Evolutionary conservation across 2,797 vertebrate species (phyloP), one percentile per base, ranked within the genome.

Genomic region (Trachops cirrhosus): DNA sequence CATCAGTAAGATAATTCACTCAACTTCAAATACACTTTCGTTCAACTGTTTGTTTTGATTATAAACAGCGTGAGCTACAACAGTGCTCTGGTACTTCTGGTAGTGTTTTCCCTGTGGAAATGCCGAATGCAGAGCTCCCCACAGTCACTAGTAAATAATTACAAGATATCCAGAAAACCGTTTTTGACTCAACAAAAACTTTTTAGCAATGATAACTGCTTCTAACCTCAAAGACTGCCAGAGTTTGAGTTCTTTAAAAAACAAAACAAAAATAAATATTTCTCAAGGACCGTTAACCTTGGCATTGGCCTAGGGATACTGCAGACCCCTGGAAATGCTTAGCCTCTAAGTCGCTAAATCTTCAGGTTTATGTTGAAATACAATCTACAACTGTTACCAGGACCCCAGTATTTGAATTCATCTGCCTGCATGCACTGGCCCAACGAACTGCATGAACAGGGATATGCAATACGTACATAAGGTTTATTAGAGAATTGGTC

Each of bases 81-180:
- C 3, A 5, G 0, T 0, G 39, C n/a, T 57, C 41, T 26, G 14
- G 19, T 12, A 15, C 2, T 2, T 16, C 7, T 10, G 22, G 39
- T 19, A 10, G 4, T 1, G 4, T 16, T 79, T 6, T 41, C 52
- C 12, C 24, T 50, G 22, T 16, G 34, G 29, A 4, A 54, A 39
- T 37, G 57, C 18, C 18, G 62, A 62, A 26, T 0, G 1, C 2
- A 37, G 44, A 54, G 24, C 37, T 52, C 37, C 39, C 34, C 26
- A 32, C 34, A 34, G 26, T 39, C 62, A 74, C 26, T 7, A 9
- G 3, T 1, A 68, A 34, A 1, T 11, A 39, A 37, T 44, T 22
- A 52, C 11, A 46, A 46, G 44, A 59, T 75, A 24, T 12, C 22
- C 73, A 67, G 26, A 78, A 62, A 68, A 29, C 16, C 16, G 19